These are phyloP conservation scores for Leptopilina syphax DNA, from an alignment of 2,888 invertebrate genomes.

Conservation along the genomic window DNA sequence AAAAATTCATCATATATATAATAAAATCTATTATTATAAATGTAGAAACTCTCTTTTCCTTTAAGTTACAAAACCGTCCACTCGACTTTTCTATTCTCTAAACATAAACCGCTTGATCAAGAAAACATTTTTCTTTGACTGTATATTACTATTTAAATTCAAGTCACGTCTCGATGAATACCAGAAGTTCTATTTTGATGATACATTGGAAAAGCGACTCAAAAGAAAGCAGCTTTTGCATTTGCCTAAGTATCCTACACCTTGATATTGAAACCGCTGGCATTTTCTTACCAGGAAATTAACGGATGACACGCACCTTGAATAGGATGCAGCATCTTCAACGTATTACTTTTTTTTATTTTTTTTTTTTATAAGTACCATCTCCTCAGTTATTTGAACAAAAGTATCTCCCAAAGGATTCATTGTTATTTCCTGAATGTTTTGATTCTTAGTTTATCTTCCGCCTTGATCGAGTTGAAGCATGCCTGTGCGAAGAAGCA, in stretches of 20 bases:
- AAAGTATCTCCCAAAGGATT: constrained; percentile 35
- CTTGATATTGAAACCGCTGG: constrained; percentile 35
- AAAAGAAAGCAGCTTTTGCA: constrained; percentile 24
- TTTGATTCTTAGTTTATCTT: constrained; percentile 34
- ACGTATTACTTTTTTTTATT: background rate
- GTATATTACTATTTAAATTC: constrained; percentile 15
- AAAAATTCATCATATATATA: no score
- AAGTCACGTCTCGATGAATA: constrained; percentile 32
- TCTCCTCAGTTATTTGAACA: constrained; percentile 32
- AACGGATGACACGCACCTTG: constrained; percentile 34
- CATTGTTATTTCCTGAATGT: constrained; percentile 37
- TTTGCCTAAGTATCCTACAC: constrained; percentile 19
- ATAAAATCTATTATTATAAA: background rate
- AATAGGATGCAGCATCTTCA: constrained; percentile 21
- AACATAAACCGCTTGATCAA: background rate
- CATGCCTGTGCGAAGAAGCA: constrained; percentile 3
- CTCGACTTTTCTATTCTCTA: constrained; percentile 11
- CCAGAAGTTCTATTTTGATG: constrained; percentile 13
- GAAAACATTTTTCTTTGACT: constrained; percentile 29
- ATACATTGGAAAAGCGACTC: constrained; percentile 28
- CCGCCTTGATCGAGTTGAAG: constrained; percentile 19
- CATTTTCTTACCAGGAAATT: constrained; percentile 18
- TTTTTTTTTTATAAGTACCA: background rate
- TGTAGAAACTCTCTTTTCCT: background rate
- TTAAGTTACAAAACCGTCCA: background rate